A percentile compares a stretch with the other conserved stretches of the same genome.
phyloP scores from a whole-genome alignment of 2,888 invertebrate genomes.

The Morpho helenor region DNA sequence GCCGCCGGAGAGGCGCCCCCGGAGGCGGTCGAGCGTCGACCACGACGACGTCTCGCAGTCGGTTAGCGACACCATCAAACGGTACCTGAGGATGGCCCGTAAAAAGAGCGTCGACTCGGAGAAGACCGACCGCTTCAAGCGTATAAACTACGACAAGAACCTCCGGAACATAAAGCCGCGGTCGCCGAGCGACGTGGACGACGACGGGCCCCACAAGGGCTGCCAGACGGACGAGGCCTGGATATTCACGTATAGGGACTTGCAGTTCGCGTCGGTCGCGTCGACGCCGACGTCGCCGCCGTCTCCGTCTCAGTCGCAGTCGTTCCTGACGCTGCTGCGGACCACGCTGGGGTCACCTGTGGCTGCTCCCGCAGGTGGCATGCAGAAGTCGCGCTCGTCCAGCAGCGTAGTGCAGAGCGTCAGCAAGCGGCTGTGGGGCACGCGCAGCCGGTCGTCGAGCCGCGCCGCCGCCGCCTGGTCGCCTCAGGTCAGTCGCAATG shows the following conservation, averaged over 20 bases:
- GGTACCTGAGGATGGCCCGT: constrained; percentile 91
- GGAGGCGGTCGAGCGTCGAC: constrained; percentile 88
- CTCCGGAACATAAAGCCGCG: constrained; percentile 90
- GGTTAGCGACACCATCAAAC: constrained; percentile 91
- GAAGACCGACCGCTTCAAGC: constrained; percentile 89
- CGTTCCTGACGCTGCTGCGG: constrained; percentile 63
- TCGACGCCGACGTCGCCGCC: constrained; percentile 73
- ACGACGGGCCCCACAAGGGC: constrained; percentile 87
- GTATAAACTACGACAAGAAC: constrained; percentile 93
- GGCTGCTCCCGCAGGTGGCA: constrained; percentile 80
- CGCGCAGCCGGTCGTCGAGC: constrained; percentile 90
- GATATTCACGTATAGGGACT: constrained; percentile 77
- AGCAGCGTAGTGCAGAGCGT: constrained; percentile 92
- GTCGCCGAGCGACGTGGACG: constrained; percentile 87
- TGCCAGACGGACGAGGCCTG: constrained; percentile 89
- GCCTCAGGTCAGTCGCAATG: constrained; percentile 86
- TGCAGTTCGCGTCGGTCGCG: constrained; percentile 56
- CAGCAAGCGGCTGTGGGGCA: constrained; percentile 91
- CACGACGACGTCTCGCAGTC: constrained; percentile 92
- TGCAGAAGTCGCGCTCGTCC: constrained; percentile 95
- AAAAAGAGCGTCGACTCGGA: constrained; percentile 92
- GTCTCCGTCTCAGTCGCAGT: constrained; percentile 71
- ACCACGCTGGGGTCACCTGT: constrained; percentile 39
- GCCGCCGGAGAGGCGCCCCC: constrained; percentile 56
- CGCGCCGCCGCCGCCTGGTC: constrained; percentile 86